Evolutionary conservation across 2,888 invertebrate species (phyloP).

Genomic region (Chrysolina oricalcia): DNA sequence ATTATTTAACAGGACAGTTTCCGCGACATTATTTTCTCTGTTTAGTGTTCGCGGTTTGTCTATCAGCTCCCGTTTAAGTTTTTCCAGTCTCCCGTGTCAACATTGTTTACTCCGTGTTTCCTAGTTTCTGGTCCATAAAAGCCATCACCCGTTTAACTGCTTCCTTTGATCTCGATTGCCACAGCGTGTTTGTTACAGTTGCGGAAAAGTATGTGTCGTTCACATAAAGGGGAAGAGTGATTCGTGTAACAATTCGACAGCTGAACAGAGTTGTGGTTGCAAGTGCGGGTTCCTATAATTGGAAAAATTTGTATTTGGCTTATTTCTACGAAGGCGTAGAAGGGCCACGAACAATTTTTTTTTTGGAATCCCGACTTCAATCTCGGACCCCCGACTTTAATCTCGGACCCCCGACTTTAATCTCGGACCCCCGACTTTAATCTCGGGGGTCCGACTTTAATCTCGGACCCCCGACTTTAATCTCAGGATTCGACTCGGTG

Average conservation of each 20-base stretch:
- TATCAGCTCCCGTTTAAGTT: not conserved
- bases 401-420: no score
- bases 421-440: no score
- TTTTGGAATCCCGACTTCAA: no score
- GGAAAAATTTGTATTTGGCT: no score
- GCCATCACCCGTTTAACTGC: not conserved
- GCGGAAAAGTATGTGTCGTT: not conserved
- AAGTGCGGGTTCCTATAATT: no score
- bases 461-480: no score
- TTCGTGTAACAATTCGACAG: not conserved
- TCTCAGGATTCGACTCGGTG: no score
- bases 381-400: no score
- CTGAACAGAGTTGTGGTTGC: no score
- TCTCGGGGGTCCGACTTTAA: no score
- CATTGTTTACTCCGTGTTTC: not conserved
- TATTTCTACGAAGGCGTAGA: no score
- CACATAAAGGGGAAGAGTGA: not conserved
- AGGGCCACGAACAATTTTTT: no score
- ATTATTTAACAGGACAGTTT: not conserved
- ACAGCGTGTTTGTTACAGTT: not conserved
- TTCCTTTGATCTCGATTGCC: not conserved
- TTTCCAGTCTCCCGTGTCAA: slow-evolving; percentile 2
- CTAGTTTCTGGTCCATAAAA: not conserved
- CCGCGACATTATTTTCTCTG: not conserved
- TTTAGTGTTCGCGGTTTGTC: not conserved